These are phyloP conservation scores for Meteorus sp. DNA, from an alignment of 1,140 invertebrate species.

Conservation along the genomic window DNA sequence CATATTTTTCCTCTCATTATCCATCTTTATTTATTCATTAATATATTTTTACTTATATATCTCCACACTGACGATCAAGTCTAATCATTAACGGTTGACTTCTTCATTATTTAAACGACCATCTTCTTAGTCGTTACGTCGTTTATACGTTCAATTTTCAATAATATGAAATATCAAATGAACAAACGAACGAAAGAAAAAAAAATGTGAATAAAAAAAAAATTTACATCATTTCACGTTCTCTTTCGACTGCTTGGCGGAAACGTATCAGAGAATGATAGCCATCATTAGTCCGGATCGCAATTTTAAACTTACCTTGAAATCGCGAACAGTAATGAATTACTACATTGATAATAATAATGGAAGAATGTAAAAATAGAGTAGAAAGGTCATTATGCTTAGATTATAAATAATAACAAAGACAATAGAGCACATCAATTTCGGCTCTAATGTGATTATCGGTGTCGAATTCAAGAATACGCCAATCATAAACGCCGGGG, in stretches of 20 bases:
- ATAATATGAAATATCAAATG: too few species aligned
- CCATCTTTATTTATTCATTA: background rate
- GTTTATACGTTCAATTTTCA: background rate
- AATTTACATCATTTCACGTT: too few species aligned
- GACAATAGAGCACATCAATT: too few species aligned
- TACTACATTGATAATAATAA: background rate
- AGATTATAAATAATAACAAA: too few species aligned
- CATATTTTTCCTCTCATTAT: constrained; percentile 16
- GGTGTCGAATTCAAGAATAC: too few species aligned
- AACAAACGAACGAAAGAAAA: too few species aligned
- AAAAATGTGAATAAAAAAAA: too few species aligned
- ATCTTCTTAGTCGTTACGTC: constrained; percentile 7
- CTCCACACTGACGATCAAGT: background rate
- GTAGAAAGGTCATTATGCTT: background rate
- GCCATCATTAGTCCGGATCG: background rate
- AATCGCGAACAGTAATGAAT: background rate
- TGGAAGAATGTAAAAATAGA: background rate
- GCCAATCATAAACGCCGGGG: too few species aligned
- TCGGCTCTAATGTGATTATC: too few species aligned
- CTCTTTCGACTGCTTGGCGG: too few species aligned
- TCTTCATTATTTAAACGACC: constrained; percentile 1
- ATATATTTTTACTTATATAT: constrained; percentile 1
- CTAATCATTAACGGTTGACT: background rate
- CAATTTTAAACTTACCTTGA: constrained; percentile 11
- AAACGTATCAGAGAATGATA: too few species aligned